These are phyloP conservation scores for Melangyna quadrimaculata DNA, from an alignment of 2,888 invertebrate species.

Conservation along the genomic window DNA sequence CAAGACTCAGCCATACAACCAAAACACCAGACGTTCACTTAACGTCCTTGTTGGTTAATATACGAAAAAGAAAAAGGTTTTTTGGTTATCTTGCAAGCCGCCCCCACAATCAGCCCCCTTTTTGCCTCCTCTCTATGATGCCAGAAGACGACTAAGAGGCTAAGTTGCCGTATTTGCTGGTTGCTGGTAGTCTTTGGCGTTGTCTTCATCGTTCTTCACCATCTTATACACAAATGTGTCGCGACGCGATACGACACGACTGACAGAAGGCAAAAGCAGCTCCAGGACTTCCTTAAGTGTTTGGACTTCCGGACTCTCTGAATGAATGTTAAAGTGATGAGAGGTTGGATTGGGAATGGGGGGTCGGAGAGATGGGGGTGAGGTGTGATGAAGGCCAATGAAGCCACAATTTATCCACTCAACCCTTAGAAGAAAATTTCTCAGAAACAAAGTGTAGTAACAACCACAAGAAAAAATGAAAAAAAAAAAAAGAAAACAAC, in stretches of 20 bases:
- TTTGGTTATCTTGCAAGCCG: conserved; percentile 60
- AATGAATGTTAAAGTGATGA: conserved; percentile 39
- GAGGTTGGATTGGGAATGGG: background rate
- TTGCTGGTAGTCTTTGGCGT: conserved; percentile 13
- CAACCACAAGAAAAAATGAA: conserved; percentile 18
- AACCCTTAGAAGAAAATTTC: conserved; percentile 46
- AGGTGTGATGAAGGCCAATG: conserved; percentile 56
- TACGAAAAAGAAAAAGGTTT: conserved; percentile 69
- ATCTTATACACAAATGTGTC: conserved; percentile 58
- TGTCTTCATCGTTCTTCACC: conserved; percentile 48
- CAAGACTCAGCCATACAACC: conserved; percentile 31
- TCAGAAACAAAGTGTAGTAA: background rate
- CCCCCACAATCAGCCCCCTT: background rate
- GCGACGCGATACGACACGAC: conserved; percentile 44
- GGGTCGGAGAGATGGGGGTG: background rate
- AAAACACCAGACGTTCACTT: conserved; percentile 59
- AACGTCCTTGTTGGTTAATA: conserved; percentile 68
- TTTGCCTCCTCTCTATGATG: background rate
- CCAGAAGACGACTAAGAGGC: conserved; percentile 32
- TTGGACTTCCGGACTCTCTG: conserved; percentile 70
- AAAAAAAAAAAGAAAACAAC: conserved; percentile 29
- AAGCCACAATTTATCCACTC: conserved; percentile 66
- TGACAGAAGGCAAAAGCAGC: conserved; percentile 22
- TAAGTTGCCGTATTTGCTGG: background rate
- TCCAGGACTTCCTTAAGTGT: conserved; percentile 71